Evolutionary conservation across 2,797 vertebrate species (phyloP).

Genomic region (Chrysocyon brachyurus): DNA sequence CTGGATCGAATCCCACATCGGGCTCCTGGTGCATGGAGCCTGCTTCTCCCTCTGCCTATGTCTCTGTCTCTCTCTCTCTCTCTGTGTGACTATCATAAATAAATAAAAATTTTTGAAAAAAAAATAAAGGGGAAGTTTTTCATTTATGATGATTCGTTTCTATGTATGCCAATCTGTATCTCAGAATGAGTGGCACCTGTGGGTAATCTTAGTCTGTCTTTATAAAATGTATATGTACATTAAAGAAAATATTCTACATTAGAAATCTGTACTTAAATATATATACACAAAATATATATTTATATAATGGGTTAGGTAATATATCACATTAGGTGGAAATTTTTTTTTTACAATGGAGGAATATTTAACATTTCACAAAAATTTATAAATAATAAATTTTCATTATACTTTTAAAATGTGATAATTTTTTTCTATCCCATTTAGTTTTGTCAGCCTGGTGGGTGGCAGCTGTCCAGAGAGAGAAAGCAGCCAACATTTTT

Average conservation of each 20-base stretch:
- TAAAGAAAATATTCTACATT: neutral
- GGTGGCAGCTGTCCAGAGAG: constrained; percentile 96
- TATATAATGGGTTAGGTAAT: neutral
- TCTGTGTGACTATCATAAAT: no score
- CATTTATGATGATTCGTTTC: neutral
- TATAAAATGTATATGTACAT: neutral
- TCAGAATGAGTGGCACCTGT: constrained; percentile 48
- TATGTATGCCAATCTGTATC: neutral
- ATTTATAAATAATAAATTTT: constrained; percentile 54
- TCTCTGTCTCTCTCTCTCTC: no score
- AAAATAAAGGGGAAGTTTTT: neutral
- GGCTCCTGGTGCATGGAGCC: no score
- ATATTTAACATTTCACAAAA: constrained; percentile 31
- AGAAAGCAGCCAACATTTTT: constrained; percentile 97
- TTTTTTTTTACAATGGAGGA: neutral
- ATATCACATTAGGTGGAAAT: neutral
- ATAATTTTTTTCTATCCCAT: constrained; percentile 43
- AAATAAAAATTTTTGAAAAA: no score
- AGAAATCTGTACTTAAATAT: neutral
- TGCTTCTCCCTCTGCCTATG: no score
- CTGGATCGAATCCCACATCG: no score
- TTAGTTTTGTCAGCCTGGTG: constrained; percentile 98
- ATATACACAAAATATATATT: neutral
- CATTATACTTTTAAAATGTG: constrained; percentile 55
- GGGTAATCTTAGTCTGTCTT: constrained; percentile 1